phyloP scores from a whole-genome alignment of 1,140 invertebrate species.

The Micrasema minimum region DNA sequence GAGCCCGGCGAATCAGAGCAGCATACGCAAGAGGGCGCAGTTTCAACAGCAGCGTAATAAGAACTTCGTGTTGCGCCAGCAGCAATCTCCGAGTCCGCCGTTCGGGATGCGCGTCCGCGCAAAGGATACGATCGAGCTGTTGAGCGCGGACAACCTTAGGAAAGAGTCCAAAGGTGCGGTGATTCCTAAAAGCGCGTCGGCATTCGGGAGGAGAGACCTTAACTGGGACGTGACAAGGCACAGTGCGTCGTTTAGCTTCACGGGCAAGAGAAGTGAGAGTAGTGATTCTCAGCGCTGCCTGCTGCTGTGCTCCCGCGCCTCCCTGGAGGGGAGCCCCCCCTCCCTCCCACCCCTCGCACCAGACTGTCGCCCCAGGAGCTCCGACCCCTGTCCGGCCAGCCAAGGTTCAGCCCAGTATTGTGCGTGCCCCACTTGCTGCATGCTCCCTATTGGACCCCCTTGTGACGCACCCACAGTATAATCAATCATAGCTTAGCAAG shows the following conservation, averaged over 20 bases:
- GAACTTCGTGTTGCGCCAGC: constrained; percentile 46
- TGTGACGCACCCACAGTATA: too few relatives aligned
- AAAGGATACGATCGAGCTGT: constrained; percentile 48
- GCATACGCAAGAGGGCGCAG: constrained; percentile 46
- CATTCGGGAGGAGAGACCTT: constrained; percentile 15
- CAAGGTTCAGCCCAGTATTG: constrained; percentile 2
- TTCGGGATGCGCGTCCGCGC: constrained; percentile 42
- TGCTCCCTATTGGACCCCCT: not conserved
- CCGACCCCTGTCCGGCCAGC: not conserved
- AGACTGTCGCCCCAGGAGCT: constrained; percentile 1
- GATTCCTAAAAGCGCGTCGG: constrained; percentile 47
- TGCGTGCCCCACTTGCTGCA: constrained; percentile 10
- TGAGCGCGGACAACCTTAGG: constrained; percentile 49
- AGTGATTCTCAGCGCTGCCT: constrained; percentile 47
- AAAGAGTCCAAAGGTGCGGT: constrained; percentile 47
- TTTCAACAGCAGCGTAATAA: constrained; percentile 50
- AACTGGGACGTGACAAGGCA: constrained; percentile 30
- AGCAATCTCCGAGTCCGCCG: constrained; percentile 44
- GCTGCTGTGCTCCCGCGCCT: constrained; percentile 18
- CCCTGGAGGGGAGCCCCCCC: constrained; percentile 8
- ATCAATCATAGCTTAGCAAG: too few relatives aligned
- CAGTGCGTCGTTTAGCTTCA: constrained; percentile 36
- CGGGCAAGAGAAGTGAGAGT: constrained; percentile 23
- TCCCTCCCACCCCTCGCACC: constrained; percentile 8
- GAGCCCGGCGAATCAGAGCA: constrained; percentile 36